Percentiles rank a stretch among this genome's conserved stretches.
phyloP scores from a whole-genome alignment of 2,797 vertebrate genomes.

The Phataginus tricuspis region DNA sequence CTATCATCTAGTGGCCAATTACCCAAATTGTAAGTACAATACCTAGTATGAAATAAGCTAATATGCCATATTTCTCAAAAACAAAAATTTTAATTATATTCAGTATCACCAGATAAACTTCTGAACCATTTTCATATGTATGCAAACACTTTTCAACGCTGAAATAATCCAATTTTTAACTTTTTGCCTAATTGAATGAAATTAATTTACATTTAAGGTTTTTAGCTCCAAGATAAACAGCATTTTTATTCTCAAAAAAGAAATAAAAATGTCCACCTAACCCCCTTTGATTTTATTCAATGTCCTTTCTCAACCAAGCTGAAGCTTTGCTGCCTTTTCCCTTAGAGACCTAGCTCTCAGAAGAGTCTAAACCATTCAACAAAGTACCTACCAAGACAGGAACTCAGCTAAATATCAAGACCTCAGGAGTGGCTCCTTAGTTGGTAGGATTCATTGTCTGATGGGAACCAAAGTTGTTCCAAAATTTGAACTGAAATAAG shows the following conservation, averaged over 20 bases:
- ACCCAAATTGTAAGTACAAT: not conserved
- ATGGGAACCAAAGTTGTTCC: not conserved
- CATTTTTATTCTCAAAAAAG: conserved; percentile 36
- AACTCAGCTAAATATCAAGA: not conserved
- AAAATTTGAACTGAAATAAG: not conserved
- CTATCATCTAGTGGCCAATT: conserved; percentile 74
- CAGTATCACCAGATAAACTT: not conserved
- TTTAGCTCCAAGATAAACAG: not conserved
- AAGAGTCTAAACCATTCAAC: not conserved
- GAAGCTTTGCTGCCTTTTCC: not conserved
- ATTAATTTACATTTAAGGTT: conserved; percentile 11
- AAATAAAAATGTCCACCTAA: not conserved
- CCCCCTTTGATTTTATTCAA: not conserved
- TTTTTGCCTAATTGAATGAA: not conserved
- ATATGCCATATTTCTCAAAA: not conserved
- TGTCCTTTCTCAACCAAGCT: not conserved
- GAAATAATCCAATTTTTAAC: not conserved
- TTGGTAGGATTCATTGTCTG: not conserved
- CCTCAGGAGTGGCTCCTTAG: not conserved
- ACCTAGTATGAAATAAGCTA: not conserved
- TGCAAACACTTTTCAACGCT: conserved; percentile 3
- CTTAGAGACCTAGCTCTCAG: not conserved
- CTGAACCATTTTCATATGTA: not conserved
- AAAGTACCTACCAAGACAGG: not conserved
- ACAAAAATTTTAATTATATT: not conserved